phyloP scores from a whole-genome alignment of 2,797 vertebrate species.

The Phaenicophaeus curvirostris region DNA sequence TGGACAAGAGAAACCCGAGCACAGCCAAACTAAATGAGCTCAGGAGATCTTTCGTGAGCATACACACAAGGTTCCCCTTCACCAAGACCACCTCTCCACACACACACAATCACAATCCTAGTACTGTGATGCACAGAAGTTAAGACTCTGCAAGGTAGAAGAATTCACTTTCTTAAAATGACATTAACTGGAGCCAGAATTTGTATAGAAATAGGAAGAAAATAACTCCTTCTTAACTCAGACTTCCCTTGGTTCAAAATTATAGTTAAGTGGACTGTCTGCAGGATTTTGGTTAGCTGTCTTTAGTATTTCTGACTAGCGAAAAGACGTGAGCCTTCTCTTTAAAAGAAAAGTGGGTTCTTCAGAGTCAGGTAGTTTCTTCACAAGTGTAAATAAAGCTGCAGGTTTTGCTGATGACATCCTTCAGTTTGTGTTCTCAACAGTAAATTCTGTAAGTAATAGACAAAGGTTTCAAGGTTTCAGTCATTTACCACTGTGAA shows the following conservation, averaged over 20 bases:
- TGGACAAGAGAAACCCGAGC: background rate
- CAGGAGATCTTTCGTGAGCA: background rate
- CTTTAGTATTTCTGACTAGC: background rate
- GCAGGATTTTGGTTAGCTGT: background rate
- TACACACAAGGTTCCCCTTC: background rate
- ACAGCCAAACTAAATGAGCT: background rate
- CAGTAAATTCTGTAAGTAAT: slow-evolving; percentile 6
- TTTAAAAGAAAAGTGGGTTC: background rate
- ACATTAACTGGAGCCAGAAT: background rate
- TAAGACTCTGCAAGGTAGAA: background rate
- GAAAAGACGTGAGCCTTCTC: background rate
- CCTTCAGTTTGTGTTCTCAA: slow-evolving; percentile 14
- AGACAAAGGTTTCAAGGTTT: background rate
- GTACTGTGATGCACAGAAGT: background rate
- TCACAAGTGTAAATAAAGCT: background rate
- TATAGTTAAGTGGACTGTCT: background rate
- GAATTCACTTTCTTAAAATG: background rate
- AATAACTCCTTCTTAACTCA: background rate
- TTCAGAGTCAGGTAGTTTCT: background rate
- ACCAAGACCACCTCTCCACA: background rate
- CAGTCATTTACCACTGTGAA: background rate
- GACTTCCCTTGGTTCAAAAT: background rate
- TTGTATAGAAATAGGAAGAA: background rate
- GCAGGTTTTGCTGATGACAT: background rate
- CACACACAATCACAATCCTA: background rate